These are phyloP conservation scores for Microcaecilia unicolor DNA, from an alignment of 2,797 vertebrate genomes.

Conservation along the genomic window DNA sequence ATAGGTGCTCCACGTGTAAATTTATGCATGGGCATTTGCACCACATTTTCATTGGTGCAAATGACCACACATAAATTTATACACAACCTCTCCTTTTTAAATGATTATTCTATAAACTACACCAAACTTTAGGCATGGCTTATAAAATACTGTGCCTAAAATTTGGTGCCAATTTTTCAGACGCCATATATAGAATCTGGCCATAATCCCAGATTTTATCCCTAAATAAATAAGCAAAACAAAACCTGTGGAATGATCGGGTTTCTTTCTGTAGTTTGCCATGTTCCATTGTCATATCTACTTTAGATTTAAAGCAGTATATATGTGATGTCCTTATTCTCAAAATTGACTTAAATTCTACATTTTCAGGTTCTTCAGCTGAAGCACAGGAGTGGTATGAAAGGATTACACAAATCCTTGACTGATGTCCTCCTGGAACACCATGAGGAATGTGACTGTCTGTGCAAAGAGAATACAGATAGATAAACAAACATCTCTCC, in stretches of 20 bases:
- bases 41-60: too few relatives aligned
- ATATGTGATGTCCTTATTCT: background rate
- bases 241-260: constrained; percentile 1
- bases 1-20: too few relatives aligned
- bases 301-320: background rate
- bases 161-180: too few relatives aligned
- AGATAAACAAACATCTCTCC: constrained; percentile 47
- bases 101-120: too few relatives aligned
- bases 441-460: constrained; percentile 90
- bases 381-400: constrained; percentile 73
- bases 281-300: background rate
- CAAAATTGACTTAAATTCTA: constrained; percentile 14
- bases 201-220: too few relatives aligned
- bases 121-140: too few relatives aligned
- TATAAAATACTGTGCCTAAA: too few relatives aligned
- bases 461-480: constrained; percentile 78
- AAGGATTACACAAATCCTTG: constrained; percentile 83
- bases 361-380: constrained; percentile 79
- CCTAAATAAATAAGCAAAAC: too few relatives aligned
- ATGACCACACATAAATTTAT: too few relatives aligned
- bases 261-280: constrained; percentile 2
- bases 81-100: too few relatives aligned
- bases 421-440: constrained; percentile 90
- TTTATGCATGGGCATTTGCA: too few relatives aligned
- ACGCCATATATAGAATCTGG: too few relatives aligned